A percentile compares a stretch with the other conserved stretches of the same genome.
Evolutionary conservation across 2,113 vertebrate genomes (phyloP).

Genomic region (Brachypodius melanocephalos): DNA sequence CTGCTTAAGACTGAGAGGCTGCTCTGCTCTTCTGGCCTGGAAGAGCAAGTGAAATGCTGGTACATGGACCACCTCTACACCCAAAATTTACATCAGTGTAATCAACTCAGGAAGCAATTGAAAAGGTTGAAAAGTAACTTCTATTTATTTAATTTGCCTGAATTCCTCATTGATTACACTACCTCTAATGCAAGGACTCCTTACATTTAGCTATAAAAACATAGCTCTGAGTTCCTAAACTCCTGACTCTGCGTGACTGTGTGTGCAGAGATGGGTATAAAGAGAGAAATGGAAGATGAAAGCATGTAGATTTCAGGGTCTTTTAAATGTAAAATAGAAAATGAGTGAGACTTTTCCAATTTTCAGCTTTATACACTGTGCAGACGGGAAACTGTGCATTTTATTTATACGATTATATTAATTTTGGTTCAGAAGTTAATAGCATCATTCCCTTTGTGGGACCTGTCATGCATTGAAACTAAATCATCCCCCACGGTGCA

Average conservation of each 20-base stretch:
- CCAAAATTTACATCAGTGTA: neutral
- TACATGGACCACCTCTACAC: neutral
- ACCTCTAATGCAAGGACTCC: neutral
- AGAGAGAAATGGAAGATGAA: neutral
- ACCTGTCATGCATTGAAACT: neutral
- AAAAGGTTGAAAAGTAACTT: neutral
- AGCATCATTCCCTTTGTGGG: slow-evolving; percentile 1
- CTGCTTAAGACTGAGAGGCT: neutral
- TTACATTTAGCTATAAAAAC: neutral
- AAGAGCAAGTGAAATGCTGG: neutral
- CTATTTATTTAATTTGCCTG: neutral
- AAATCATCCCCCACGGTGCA: neutral
- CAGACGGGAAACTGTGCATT: neutral
- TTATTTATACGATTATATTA: slow-evolving; percentile 37
- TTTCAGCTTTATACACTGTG: neutral
- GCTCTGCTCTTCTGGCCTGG: neutral
- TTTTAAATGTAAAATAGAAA: neutral
- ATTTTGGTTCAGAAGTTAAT: slow-evolving; percentile 51
- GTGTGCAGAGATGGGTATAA: neutral
- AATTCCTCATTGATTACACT: neutral
- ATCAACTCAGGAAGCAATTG: neutral
- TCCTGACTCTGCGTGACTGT: neutral
- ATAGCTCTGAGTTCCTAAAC: neutral
- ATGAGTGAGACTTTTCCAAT: neutral
- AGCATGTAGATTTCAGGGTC: neutral